These are phyloP conservation scores for Capitulum mitella DNA, from an alignment of 2,888 invertebrate species.

Conservation along the genomic window DNA sequence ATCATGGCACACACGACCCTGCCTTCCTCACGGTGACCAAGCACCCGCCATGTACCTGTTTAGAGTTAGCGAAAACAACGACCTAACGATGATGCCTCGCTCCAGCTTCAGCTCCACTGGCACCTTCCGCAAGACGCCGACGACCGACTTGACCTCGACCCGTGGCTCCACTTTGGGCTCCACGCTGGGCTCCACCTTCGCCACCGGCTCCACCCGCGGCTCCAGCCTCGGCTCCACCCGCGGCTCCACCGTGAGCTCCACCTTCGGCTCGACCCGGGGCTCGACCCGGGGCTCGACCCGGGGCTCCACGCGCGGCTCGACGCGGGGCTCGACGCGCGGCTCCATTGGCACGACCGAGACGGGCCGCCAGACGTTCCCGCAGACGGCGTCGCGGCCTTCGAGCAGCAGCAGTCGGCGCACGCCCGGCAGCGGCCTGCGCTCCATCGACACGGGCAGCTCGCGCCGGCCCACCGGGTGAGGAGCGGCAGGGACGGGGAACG, in stretches of 20 bases:
- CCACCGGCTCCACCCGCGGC: not conserved
- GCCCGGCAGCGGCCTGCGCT: not conserved
- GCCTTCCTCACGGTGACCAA: no score
- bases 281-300: not conserved
- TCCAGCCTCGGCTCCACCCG: not conserved
- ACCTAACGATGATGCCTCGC: not conserved
- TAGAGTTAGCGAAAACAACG: no score
- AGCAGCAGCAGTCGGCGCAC: not conserved
- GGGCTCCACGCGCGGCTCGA: conserved; percentile 1
- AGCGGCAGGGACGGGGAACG: not conserved
- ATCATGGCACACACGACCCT: no score
- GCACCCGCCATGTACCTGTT: no score
- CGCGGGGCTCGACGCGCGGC: not conserved
- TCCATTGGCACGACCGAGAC: not conserved
- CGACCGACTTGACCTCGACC: not conserved
- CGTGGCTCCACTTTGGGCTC: not conserved
- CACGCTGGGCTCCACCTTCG: not conserved
- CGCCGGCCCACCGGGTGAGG: conserved; percentile 16
- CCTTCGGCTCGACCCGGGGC: not conserved
- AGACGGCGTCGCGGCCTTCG: not conserved
- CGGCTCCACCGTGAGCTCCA: not conserved
- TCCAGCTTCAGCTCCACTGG: conserved; percentile 28
- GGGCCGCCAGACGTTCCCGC: not conserved
- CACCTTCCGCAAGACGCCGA: conserved; percentile 24
- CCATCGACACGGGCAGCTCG: conserved; percentile 6